These are phyloP conservation scores for Scaptomyza cyrtandrae DNA, from an alignment of 2,888 invertebrate genomes.

Conservation along the genomic window DNA sequence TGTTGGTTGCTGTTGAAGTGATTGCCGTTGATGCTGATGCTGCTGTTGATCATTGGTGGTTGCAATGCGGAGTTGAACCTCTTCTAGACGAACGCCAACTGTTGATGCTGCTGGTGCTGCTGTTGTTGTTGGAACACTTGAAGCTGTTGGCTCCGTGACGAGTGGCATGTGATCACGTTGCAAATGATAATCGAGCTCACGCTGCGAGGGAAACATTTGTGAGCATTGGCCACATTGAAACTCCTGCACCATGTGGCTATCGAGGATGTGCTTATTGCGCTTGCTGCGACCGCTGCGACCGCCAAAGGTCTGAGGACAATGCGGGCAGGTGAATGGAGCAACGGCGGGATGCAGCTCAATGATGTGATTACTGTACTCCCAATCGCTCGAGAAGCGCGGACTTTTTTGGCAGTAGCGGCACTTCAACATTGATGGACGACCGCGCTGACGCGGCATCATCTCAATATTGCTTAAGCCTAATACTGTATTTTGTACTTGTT, in stretches of 20 bases:
- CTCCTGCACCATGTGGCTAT: constrained; percentile 72
- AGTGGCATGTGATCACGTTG: constrained; percentile 75
- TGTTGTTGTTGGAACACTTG: neutral
- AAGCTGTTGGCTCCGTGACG: neutral
- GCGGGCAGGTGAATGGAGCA: constrained; percentile 79
- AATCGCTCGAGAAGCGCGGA: constrained; percentile 77
- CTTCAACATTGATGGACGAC: constrained; percentile 65
- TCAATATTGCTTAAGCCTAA: constrained; percentile 38
- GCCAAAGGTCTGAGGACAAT: constrained; percentile 73
- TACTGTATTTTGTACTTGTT: constrained; percentile 63
- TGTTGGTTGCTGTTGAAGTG: constrained; percentile 1
- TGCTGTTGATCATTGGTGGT: constrained; percentile 2
- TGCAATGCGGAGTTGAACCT: constrained; percentile 24
- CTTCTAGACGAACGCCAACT: constrained; percentile 20
- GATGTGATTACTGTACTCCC: constrained; percentile 81
- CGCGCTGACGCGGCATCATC: constrained; percentile 5
- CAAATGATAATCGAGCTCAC: constrained; percentile 77
- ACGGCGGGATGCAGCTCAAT: constrained; percentile 79
- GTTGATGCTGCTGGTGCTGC: neutral
- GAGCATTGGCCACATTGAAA: constrained; percentile 81
- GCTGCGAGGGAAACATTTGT: constrained; percentile 77
- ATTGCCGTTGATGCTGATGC: neutral
- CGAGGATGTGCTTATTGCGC: constrained; percentile 77
- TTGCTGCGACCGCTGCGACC: constrained; percentile 71
- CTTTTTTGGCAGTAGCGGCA: constrained; percentile 82